A percentile compares a stretch with the other conserved stretches of the same genome.
Evolutionary conservation across 64 coral and sea anemone genomes (phyloP).

Genomic region (Anthopleura sola): DNA sequence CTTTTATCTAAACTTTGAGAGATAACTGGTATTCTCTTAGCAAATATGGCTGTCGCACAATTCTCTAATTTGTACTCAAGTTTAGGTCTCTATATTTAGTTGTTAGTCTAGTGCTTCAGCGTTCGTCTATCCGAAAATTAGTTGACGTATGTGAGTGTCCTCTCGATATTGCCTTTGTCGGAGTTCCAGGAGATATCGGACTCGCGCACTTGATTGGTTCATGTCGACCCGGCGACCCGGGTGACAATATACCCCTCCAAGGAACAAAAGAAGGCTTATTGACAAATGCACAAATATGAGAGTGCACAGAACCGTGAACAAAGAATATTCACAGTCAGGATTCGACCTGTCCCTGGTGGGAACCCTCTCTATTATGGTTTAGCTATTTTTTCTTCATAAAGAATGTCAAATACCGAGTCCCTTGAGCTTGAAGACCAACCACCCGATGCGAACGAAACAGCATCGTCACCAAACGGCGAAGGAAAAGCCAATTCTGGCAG

Average conservation of each 20-base stretch:
- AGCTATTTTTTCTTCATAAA: neutral
- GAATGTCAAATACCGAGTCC: slow-evolving; percentile 3
- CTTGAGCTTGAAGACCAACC: neutral
- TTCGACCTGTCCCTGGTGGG: neutral
- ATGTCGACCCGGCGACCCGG: no score
- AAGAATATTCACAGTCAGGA: neutral
- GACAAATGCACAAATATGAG: neutral
- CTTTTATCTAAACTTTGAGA: no score
- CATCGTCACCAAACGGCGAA: slow-evolving; percentile 25
- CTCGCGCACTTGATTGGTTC: neutral
- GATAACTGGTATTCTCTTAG: no score
- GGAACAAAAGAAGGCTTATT: slow-evolving; percentile 9
- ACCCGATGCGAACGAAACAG: neutral
- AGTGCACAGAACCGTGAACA: neutral
- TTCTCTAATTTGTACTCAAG: no score
- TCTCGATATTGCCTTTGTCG: no score
- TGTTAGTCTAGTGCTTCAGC: no score
- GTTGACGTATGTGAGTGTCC: no score
- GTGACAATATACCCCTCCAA: neutral
- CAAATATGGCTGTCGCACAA: no score
- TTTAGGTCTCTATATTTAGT: no score
- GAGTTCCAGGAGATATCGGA: neutral
- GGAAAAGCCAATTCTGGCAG: neutral
- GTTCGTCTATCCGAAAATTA: no score
- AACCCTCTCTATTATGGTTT: neutral